phyloP scores from a whole-genome alignment of 2,113 vertebrate genomes.

The Apteryx owenii region DNA sequence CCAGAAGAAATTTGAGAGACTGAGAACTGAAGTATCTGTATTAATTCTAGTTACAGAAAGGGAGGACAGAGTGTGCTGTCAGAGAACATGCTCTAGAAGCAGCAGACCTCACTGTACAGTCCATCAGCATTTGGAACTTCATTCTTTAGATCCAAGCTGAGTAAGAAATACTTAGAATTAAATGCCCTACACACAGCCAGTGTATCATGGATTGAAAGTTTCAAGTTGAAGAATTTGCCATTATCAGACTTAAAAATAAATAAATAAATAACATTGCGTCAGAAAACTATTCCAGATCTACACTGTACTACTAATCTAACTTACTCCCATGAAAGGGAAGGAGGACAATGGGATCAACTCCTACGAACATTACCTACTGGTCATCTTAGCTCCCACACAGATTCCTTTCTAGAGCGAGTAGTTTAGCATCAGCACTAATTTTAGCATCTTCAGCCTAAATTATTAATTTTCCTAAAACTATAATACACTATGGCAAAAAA shows the following conservation, averaged over 20 bases:
- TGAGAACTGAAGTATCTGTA: background rate
- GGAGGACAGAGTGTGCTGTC: background rate
- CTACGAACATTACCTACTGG: background rate
- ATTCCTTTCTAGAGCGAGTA: background rate
- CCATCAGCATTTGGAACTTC: background rate
- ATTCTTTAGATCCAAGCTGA: background rate
- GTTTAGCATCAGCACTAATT: background rate
- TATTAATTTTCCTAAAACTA: background rate
- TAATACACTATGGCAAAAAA: background rate
- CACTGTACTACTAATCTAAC: background rate
- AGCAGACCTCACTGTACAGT: rapidly evolving
- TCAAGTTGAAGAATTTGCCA: background rate
- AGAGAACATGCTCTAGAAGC: background rate
- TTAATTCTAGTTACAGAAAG: rapidly evolving
- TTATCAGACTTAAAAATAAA: background rate
- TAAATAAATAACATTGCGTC: rapidly evolving
- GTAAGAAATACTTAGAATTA: background rate
- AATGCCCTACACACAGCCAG: background rate
- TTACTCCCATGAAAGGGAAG: background rate
- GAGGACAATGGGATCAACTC: background rate
- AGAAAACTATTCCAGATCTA: background rate
- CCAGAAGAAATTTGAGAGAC: background rate
- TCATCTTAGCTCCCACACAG: background rate
- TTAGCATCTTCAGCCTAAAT: background rate
- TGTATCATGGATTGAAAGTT: background rate